These are phyloP conservation scores for Odontothrips loti DNA, from an alignment of 2,888 invertebrate genomes.

Conservation along the genomic window DNA sequence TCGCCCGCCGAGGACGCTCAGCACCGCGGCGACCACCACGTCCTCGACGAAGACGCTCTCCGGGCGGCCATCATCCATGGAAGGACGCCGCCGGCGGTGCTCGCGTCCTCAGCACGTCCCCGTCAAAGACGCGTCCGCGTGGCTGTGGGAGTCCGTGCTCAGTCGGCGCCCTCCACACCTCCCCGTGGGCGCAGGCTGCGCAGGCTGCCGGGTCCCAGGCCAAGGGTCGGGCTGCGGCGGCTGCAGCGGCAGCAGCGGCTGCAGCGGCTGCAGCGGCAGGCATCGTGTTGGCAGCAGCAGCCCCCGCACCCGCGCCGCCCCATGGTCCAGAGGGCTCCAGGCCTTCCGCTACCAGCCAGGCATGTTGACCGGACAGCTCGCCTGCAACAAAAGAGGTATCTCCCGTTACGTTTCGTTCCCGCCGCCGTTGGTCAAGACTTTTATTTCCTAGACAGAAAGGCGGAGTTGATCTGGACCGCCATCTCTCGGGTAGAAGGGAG, in stretches of 20 bases:
- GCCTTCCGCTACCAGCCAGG: neutral
- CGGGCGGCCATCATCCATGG: too few relatives aligned
- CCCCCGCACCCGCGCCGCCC: neutral
- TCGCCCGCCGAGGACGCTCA: neutral
- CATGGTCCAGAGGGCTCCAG: neutral
- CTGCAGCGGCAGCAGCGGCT: neutral
- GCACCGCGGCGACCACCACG: too few relatives aligned
- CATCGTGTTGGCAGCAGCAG: neutral
- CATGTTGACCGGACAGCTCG: neutral
- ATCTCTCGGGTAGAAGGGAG: too few relatives aligned
- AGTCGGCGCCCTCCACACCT: neutral
- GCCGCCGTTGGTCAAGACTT: too few relatives aligned
- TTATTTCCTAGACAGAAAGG: too few relatives aligned
- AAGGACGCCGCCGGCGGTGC: neutral
- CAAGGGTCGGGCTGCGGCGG: neutral
- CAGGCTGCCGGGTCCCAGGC: neutral
- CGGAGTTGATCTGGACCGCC: too few relatives aligned
- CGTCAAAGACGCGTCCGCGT: neutral
- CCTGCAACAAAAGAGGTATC: neutral
- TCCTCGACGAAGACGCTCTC: too few relatives aligned
- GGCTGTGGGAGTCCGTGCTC: neutral
- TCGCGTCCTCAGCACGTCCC: neutral
- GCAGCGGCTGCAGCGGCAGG: too few relatives aligned
- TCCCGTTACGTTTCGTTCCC: too few relatives aligned
- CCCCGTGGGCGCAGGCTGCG: neutral